Evolutionary conservation across 2,113 vertebrate species (phyloP), one percentile per base, ranked within the genome.

Genomic region (Prochilodus magdalenae): DNA sequence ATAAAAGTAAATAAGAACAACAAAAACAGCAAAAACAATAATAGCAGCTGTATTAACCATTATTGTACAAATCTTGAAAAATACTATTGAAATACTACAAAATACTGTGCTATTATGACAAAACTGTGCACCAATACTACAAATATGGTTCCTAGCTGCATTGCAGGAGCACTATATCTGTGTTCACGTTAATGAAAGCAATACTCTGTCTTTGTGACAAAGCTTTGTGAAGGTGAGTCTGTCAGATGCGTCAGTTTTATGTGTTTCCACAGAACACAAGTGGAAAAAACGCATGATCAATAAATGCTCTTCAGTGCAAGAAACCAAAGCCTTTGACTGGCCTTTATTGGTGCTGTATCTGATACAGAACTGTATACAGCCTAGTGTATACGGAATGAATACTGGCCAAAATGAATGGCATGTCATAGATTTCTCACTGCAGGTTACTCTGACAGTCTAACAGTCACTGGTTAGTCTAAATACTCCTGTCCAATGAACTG

Each of bases 211-310:
- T 36, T 67, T n/a, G n/a, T n/a, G n/a, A n/a, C n/a, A n/a, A n/a
- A n/a, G n/a, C n/a, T n/a, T 33, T 16, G 26, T 36, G n/a, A 53
- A 79, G 13, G 26, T 24, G 57, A 57, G 53, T 7, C 53, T 57
- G 16, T 71, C 77, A 59, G 33, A n/a, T 11, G 15, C n/a, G n/a
- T n/a, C n/a, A n/a, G 44, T n/a, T 79, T 59, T 22, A 60, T 18
- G 24, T 57, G 49, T 33, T 27, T 69, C 33, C 40, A 24, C 66
- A n/a, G n/a, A n/a, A 71, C 15, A 47, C 30, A 26, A 7, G 18
- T 30, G 26, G 53, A 63, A 26, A 14, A 53, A 67, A 78, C 11
- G n/a, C 16, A 51, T 49, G 69, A 73, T 63, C 40, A 5, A 80
- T 79, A 51, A 29, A 60, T 5, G 18, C 36, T 62, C 26, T 49